Evolutionary conservation across 1,140 invertebrate genomes (phyloP), one percentile per base, ranked within the genome.

Genomic region (Maconellicoccus hirsutus): DNA sequence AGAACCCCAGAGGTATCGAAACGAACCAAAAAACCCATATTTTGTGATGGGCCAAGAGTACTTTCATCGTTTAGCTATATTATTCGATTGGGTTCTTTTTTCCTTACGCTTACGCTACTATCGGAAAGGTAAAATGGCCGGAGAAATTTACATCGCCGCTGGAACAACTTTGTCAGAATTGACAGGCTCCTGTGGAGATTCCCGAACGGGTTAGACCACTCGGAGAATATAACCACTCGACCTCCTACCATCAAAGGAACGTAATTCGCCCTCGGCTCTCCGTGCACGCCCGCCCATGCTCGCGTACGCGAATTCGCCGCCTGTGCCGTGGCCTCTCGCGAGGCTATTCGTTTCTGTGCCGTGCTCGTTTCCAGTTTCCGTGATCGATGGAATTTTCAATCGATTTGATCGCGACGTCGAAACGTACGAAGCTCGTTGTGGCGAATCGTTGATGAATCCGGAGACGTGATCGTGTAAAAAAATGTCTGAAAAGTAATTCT

Each of bases 131-230:
- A 66, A 66, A 66, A 66, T 66, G 61, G 25, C 22, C 19, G 25
- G 19, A 66, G 61, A 66, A 66, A 66, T 66, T 66, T 66, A 66
- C 61, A 66, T 66, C 22, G 61, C 61, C 22, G 61, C 25, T 66
- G 61, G 61, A 66, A 66, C 61, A 66, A 66, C 61, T 66, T 10
- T 66, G 61, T 66, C 61, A 66, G 61, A 66, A 66, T 66, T 66
- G 61, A 66, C 61, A 26, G 61, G 61, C 61, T 66, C 61, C 61
- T 66, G 61, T 66, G 61, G 61, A 66, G 61, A 66, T 66, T 66
- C 61, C 61, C 61, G 19, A 66, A 66, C 25, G 61, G 61, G 61
- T 66, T 66, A 66, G 61, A 25, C 22, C 25, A 66, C 61, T 66
- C 25, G 22, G 19, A 12, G 16, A 66, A 66, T 26, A 26, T 6